A percentile compares a stretch with the other conserved stretches of the same genome.
These are phyloP conservation scores for Crambe crambe DNA, from an alignment of 37 sponge, comb jelly and placozoan genomes.

Conservation along the genomic window DNA sequence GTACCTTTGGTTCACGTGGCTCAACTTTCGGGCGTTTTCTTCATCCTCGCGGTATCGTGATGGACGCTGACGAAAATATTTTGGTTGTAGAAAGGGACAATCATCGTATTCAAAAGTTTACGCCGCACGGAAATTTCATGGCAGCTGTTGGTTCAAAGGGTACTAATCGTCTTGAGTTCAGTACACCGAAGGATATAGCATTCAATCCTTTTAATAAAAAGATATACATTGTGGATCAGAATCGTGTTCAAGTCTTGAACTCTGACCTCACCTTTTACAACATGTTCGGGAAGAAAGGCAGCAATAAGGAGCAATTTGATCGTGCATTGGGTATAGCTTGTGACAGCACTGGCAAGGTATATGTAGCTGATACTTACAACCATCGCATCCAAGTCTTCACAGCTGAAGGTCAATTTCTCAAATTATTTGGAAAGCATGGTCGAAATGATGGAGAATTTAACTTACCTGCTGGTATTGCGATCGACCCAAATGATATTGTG, in stretches of 20 bases:
- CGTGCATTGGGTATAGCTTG: no score
- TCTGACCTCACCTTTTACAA: no score
- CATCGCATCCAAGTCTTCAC: slow-evolving; percentile 23
- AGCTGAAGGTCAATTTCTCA: slow-evolving; percentile 5
- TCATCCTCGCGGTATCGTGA: neutral
- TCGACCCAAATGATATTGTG: neutral
- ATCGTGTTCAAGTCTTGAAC: no score
- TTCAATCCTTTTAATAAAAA: slow-evolving; percentile 13
- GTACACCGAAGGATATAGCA: slow-evolving; percentile 32
- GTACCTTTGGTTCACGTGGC: slow-evolving; percentile 11
- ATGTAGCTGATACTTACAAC: neutral
- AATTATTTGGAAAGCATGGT: neutral
- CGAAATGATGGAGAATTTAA: slow-evolving; percentile 3
- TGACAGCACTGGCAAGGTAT: neutral
- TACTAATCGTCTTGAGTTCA: slow-evolving; percentile 15
- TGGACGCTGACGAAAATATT: slow-evolving; percentile 20
- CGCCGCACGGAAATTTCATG: slow-evolving; percentile 36
- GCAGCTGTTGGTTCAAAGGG: neutral
- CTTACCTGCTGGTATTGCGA: neutral
- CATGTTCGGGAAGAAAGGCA: slow-evolving; percentile 19
- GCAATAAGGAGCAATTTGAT: neutral
- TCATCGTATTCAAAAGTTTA: slow-evolving; percentile 49
- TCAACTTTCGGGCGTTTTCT: neutral
- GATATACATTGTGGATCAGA: slow-evolving; percentile 33
- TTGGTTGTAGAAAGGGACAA: slow-evolving; percentile 11